Evolutionary conservation across 2,797 vertebrate genomes (phyloP), one percentile per base, ranked within the genome.

Genomic region (Melanotaenia boesemani): DNA sequence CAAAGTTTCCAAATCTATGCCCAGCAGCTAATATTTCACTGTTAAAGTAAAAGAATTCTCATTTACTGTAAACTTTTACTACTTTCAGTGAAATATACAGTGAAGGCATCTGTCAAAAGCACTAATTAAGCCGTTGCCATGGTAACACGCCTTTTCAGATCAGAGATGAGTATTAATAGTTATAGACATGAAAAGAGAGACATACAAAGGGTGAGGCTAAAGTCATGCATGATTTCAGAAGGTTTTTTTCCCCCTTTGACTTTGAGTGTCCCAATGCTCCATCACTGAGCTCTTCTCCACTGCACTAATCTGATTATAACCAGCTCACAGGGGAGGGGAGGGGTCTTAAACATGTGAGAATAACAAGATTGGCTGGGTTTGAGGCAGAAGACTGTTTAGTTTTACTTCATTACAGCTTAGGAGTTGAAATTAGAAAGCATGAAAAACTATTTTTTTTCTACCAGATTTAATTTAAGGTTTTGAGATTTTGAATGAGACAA

Each of bases 231-330:
- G 26, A 69, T 54, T 22, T 46, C 16, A 22, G 34, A 67, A 46
- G 10, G 4, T 0, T 39, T 73, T 68, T 81, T 24, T 54, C 63
- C 48, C 48, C n/a, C 50, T 68, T 67, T 26, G 37, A 22, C 12
- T 46, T 61, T n/a, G 9, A 56, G 41, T 41, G n/a, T 67, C 30
- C 22, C n/a, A 52, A 52, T 63, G 62, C 48, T 82, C 64, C 66
- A 77, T 84, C 77, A 79, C 82, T 37, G 37, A 61, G 48, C 32
- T 32, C 9, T 74, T 60, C 61, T 79, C 67, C 20, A 2, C 74
- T 56, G 58, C 67, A 7, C 74, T 92, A 91, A 90, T 93, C 90
- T 84, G 70, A 77, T 88, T 84, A 82, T 58, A 62, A 82, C 67
- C 78, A 60, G 79, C 74, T 88, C 80, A 73, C 63, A 65, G 83